Evolutionary conservation across 2,113 vertebrate genomes (phyloP).

Genomic region (Herpetotheres cachinnans): DNA sequence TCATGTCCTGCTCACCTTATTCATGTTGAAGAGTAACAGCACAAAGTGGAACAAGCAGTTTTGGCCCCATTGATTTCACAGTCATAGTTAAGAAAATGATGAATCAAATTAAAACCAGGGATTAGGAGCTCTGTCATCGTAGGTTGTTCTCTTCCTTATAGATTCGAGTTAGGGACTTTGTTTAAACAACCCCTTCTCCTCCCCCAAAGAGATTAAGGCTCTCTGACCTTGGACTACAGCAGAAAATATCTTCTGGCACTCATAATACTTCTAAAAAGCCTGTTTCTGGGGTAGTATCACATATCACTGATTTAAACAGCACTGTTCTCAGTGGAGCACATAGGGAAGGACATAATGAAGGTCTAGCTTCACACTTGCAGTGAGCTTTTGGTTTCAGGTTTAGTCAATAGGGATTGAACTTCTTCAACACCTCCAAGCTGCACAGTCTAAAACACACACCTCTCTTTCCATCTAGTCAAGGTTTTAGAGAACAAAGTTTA

Average conservation of each 20-base stretch:
- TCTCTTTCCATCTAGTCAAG: neutral
- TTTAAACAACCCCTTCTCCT: neutral
- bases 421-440: neutral
- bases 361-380: fast-evolving
- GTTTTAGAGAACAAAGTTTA: neutral
- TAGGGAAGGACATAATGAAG: neutral
- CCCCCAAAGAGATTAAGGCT: neutral
- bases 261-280: neutral
- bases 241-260: neutral
- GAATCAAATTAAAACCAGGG: neutral
- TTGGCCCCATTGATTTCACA: neutral
- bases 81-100: neutral
- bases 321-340: neutral
- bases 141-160: neutral
- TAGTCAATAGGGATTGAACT: neutral
- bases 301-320: neutral
- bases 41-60: neutral
- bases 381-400: neutral
- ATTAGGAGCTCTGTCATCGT: neutral
- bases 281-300: neutral
- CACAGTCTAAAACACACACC: neutral
- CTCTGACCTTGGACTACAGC: neutral
- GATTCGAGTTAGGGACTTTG: neutral
- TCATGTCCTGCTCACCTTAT: neutral
- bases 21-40: neutral